Base-by-base conservation (phyloP, 2,113 vertebrate genomes). In the Sphaerodactylus townsendi region DNA sequence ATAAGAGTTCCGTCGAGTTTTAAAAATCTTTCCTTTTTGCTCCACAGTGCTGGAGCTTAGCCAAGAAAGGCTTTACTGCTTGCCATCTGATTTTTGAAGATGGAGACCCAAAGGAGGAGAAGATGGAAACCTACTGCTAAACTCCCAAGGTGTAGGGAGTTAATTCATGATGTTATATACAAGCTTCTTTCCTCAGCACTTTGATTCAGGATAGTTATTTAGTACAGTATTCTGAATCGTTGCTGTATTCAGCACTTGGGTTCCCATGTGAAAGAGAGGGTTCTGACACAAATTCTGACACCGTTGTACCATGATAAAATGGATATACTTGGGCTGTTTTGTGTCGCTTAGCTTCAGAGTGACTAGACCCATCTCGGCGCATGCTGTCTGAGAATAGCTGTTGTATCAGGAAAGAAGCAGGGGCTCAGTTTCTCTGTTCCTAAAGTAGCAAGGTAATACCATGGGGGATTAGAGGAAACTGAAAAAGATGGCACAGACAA, bases 181-280 rank as follows among this genome's bases (percentile, higher is more conserved):
- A 13, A 9, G 30, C 33, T 15, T 68, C 30, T 68, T 68, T 35
- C 33, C 46, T 70, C 23, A 15, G 28, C 33, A 2, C 48, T 28
- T 13, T 37, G 21, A 13, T 23, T 79, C 28, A 33, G 77, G 39
- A 79, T 59, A 39, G 7, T 53, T 59, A 59, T 28, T n/a, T 28
- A 41, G 62, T 39, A n/a, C 76, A 62, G 37, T 30, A 2, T 37
- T 35, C 48, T 56, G 35, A 81, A 56, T 70, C 23, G 56, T 6
- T 70, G 66, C 46, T 23, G 41, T 59, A 72, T 71, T 59, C 25
- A 71, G 75, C 89, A 80, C 80, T 71, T 81, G 71, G 56, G 86
- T 85, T 87, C 86, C 87, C 85, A 68, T 85, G 90, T 90, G 92
- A 91, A 93, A 92, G 88, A 88, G 91, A 87, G 33, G 91, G 91